Percentiles rank a stretch among this genome's conserved stretches.
Evolutionary conservation across 2,113 vertebrate species (phyloP).

Genomic region (Oostethus manadensis): DNA sequence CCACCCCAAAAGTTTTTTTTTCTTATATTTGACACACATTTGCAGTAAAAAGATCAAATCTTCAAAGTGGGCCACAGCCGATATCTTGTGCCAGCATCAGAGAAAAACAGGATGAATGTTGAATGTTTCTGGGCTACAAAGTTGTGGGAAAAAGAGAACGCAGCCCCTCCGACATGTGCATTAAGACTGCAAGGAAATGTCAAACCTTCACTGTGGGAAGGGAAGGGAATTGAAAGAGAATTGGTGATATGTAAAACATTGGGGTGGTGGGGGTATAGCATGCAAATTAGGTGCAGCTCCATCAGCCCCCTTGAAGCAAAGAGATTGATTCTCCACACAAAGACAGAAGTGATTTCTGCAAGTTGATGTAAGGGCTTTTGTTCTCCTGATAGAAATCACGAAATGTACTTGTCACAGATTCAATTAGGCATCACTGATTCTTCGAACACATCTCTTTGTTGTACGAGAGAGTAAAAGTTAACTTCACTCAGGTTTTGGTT

Average conservation of each 20-base stretch:
- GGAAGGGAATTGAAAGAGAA: constrained; percentile 21
- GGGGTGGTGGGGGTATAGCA: constrained; percentile 13
- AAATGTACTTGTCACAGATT: not conserved
- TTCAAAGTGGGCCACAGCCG: constrained; percentile 46
- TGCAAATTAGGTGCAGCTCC: constrained; percentile 38
- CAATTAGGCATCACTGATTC: no score
- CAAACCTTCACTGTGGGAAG: constrained; percentile 13
- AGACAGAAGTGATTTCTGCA: constrained; percentile 30
- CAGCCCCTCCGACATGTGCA: constrained; percentile 35
- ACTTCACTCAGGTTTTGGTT: no score
- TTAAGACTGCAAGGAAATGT: constrained; percentile 23
- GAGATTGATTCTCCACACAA: constrained; percentile 27
- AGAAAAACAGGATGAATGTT: constrained; percentile 49
- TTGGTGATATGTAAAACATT: constrained; percentile 22
- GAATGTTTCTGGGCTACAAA: constrained; percentile 51
- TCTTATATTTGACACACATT: constrained; percentile 51
- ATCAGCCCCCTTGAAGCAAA: constrained; percentile 22
- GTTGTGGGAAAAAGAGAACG: constrained; percentile 43
- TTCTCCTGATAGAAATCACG: constrained; percentile 29
- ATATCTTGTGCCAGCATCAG: constrained; percentile 49
- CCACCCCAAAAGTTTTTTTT: constrained; percentile 31
- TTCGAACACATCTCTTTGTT: no score
- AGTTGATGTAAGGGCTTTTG: constrained; percentile 23
- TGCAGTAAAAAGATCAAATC: constrained; percentile 27
- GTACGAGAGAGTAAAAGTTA: no score